phyloP scores from a whole-genome alignment of 64 coral and sea anemone genomes.

The Dendrophyllia cribrosa region DNA sequence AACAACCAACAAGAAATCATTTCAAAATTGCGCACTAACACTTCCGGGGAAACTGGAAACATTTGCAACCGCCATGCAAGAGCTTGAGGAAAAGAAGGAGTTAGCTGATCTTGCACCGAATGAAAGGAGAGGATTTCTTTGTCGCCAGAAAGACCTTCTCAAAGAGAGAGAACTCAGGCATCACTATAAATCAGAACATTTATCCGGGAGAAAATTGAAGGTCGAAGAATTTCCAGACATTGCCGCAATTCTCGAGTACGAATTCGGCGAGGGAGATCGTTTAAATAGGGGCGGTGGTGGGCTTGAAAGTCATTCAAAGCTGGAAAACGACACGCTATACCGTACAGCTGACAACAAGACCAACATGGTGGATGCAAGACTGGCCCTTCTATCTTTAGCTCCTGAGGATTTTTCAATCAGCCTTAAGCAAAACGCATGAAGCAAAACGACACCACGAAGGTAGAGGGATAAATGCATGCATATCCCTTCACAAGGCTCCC shows the following conservation, averaged over 20 bases:
- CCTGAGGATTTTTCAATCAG: constrained; percentile 28
- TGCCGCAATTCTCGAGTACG: constrained; percentile 27
- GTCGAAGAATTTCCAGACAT: constrained; percentile 39
- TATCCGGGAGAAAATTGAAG: constrained; percentile 9
- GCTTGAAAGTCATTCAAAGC: constrained; percentile 26
- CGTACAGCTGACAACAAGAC: constrained; percentile 39
- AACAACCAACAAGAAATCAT: background rate
- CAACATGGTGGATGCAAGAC: constrained; percentile 29
- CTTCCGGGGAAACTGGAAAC: background rate
- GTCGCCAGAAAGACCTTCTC: background rate
- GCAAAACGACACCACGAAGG: constrained; percentile 23
- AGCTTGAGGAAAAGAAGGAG: background rate
- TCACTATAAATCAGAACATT: background rate
- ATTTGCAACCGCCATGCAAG: background rate
- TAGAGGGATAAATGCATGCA: constrained; percentile 21
- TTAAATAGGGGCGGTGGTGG: constrained; percentile 27
- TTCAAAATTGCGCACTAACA: background rate
- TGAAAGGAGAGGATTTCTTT: background rate
- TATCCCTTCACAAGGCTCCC: constrained; percentile 42
- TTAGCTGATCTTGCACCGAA: background rate
- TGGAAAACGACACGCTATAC: constrained; percentile 7
- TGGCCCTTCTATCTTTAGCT: constrained; percentile 18
- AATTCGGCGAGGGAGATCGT: constrained; percentile 33
- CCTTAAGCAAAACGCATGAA: constrained; percentile 2
- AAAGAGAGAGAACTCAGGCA: background rate